Conservation (phyloP, 2,113 vertebrate species). For the Reinhardtius hippoglossoides region DNA sequence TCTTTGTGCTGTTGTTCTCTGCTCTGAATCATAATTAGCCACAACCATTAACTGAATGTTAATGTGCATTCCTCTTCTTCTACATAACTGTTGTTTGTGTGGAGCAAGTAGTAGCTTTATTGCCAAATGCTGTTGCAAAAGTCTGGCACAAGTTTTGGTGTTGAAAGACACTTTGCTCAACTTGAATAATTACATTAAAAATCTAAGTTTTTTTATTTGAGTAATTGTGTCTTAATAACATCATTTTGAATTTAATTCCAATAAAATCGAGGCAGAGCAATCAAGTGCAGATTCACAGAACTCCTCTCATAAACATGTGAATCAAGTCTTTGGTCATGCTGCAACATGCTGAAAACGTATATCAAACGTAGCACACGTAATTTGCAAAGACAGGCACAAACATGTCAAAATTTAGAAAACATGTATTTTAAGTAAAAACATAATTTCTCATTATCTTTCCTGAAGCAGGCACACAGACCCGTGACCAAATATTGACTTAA, state of each 20-base stretch:
- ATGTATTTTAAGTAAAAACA: not conserved
- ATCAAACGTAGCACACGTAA: not conserved
- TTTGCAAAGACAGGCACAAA: not conserved
- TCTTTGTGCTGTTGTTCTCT: slow-evolving; percentile 15
- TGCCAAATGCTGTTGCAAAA: not conserved
- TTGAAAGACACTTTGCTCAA: slow-evolving; percentile 1
- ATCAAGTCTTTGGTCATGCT: not conserved
- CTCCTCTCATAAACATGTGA: not conserved
- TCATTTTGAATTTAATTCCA: not conserved
- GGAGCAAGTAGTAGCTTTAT: not conserved
- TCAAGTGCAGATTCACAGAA: not conserved
- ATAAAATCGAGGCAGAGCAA: not conserved
- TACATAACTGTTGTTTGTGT: not conserved
- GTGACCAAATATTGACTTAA: slow-evolving; percentile 74
- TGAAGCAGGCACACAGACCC: slow-evolving; percentile 90
- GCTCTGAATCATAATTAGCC: slow-evolving; percentile 16
- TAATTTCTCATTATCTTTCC: slow-evolving; percentile 80
- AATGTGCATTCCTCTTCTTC: not conserved
- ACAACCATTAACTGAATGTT: slow-evolving; percentile 5
- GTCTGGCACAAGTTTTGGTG: not conserved
- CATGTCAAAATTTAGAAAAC: not conserved
- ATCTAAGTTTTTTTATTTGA: not conserved
- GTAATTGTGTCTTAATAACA: not conserved
- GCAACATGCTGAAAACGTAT: not conserved
- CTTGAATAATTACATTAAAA: not conserved